phyloP scores from a whole-genome alignment of 1,140 invertebrate genomes.

The Odontomachus brunneus region DNA sequence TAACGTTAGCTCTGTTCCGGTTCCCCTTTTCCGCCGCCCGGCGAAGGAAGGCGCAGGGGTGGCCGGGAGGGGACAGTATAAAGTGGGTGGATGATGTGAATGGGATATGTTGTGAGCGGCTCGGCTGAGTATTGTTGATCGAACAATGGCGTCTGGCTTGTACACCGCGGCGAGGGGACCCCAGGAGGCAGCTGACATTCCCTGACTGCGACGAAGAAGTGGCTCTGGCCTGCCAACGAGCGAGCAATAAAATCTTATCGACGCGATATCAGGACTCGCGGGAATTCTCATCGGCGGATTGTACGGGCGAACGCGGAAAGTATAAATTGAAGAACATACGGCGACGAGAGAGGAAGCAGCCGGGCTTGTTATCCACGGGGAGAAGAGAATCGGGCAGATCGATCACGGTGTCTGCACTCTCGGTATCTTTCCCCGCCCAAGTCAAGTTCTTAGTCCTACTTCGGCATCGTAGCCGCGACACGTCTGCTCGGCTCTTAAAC shows the following conservation, averaged over 20 bases:
- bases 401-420: too few relatives aligned
- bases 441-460: too few relatives aligned
- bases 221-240: conserved; percentile 77
- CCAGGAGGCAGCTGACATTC: conserved; percentile 82
- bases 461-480: too few relatives aligned
- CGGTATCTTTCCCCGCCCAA: too few relatives aligned
- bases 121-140: conserved; percentile 82
- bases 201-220: conserved; percentile 78
- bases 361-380: background rate
- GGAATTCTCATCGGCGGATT: background rate
- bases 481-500: too few relatives aligned
- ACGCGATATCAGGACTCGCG: background rate
- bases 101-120: conserved; percentile 82
- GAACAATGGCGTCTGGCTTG: conserved; percentile 82
- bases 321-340: background rate
- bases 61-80: conserved; percentile 74
- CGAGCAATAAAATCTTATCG: conserved; percentile 71
- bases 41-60: conserved; percentile 45
- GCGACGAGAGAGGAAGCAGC: background rate
- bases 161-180: conserved; percentile 73
- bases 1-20: conserved; percentile 66
- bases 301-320: background rate
- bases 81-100: conserved; percentile 82
- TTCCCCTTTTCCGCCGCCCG: conserved; percentile 59
- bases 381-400: background rate